Conservation (phyloP, 1,140 invertebrate genomes). For the Alviniconcha marisindica region DNA sequence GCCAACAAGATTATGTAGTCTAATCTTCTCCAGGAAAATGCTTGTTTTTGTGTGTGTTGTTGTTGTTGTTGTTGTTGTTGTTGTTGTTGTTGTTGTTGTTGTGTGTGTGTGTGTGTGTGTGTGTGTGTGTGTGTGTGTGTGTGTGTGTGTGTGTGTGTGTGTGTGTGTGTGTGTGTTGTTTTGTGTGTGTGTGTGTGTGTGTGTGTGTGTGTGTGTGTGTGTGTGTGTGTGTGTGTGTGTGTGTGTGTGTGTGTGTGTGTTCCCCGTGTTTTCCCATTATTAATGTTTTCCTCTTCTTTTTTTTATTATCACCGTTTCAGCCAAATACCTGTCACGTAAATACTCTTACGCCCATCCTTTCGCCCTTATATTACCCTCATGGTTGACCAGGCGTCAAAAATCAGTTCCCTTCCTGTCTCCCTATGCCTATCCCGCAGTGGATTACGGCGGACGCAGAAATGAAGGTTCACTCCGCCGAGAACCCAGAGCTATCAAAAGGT, state of each 20-base stretch:
- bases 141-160: constrained; percentile 6
- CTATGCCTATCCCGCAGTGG: background rate
- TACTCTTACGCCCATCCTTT: too few relatives aligned
- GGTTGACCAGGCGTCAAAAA: too few relatives aligned
- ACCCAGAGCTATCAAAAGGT: too few relatives aligned
- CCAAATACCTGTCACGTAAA: too few relatives aligned
- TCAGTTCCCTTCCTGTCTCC: background rate
- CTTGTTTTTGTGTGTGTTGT: too few relatives aligned
- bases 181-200: constrained; percentile 13
- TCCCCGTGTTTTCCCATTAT: too few relatives aligned
- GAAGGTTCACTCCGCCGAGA: too few relatives aligned
- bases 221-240: constrained; percentile 10
- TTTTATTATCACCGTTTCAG: too few relatives aligned
- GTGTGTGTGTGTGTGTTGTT: background rate
- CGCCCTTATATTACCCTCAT: too few relatives aligned
- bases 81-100: background rate
- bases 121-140: constrained; percentile 17
- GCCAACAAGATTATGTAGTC: too few relatives aligned
- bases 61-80: background rate
- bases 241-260: constrained; percentile 1
- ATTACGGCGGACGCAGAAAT: background rate
- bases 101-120: constrained; percentile 1
- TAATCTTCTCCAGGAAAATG: too few relatives aligned
- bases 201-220: constrained; percentile 1
- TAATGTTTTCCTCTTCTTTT: too few relatives aligned